Percentiles rank a stretch among this genome's conserved stretches.
These are phyloP conservation scores for Euura saliciscinereae DNA, from an alignment of 1,140 invertebrate genomes.

Conservation along the genomic window DNA sequence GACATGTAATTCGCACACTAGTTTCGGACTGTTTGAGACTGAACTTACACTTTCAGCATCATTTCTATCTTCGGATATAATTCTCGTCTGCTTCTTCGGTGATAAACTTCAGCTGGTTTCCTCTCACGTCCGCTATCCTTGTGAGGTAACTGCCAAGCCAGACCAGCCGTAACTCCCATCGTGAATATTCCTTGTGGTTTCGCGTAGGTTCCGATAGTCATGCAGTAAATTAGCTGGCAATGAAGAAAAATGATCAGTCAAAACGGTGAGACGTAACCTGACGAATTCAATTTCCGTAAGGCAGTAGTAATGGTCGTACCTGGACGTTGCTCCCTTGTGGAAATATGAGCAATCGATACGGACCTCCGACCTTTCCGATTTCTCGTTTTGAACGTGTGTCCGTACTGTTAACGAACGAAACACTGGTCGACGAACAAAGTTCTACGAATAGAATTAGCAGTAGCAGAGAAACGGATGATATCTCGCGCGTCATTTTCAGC, in stretches of 20 bases:
- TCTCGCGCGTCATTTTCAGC: background rate
- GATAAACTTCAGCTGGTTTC: conserved; percentile 53
- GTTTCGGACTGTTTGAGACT: background rate
- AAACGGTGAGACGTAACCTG: no score
- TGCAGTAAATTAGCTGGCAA: conserved; percentile 67
- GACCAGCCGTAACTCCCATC: conserved; percentile 72
- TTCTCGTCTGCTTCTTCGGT: conserved; percentile 57
- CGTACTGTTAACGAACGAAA: background rate
- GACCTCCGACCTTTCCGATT: conserved; percentile 18
- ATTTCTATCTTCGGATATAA: conserved; percentile 55
- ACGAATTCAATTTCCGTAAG: no score
- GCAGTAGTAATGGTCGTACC: conserved; percentile 35
- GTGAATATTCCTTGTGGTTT: conserved; percentile 67
- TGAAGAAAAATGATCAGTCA: background rate
- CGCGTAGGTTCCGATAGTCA: conserved; percentile 63
- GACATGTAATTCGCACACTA: no score
- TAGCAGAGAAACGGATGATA: background rate
- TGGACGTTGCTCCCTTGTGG: conserved; percentile 58
- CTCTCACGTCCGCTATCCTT: conserved; percentile 41
- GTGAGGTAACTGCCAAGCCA: conserved; percentile 76
- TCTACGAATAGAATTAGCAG: background rate
- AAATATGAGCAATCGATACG: conserved; percentile 50
- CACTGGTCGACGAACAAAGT: background rate
- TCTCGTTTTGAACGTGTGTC: conserved; percentile 28
- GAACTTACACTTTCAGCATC: conserved; percentile 55